Evolutionary conservation across 1,140 invertebrate genomes (phyloP).

Genomic region (Amphibalanus amphitrite): DNA sequence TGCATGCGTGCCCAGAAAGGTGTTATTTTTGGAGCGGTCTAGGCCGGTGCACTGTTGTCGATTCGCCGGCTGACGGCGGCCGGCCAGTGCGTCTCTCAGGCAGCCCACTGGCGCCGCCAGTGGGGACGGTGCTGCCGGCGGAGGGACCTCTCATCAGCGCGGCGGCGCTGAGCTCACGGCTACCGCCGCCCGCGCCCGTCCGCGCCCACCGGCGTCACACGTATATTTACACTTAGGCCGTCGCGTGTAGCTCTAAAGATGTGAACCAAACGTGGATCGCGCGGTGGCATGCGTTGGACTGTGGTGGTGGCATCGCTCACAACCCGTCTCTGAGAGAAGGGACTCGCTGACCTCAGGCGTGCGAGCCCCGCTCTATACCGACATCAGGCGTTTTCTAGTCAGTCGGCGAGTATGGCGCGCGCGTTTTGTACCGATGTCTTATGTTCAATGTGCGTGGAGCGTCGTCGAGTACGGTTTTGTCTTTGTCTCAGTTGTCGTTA

Average conservation of each 20-base stretch:
- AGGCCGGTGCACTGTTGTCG: neutral
- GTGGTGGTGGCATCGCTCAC: neutral
- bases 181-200: no score
- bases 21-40: neutral
- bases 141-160: no score
- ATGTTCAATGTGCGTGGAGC: neutral
- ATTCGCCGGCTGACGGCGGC: neutral
- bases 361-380: no score
- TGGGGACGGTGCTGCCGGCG: no score
- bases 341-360: neutral
- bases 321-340: neutral
- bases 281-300: neutral
- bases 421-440: neutral
- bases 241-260: neutral
- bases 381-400: conserved; percentile 1
- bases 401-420: neutral
- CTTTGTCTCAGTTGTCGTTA: neutral
- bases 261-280: neutral
- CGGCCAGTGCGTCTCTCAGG: neutral
- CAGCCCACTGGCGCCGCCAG: neutral
- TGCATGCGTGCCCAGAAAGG: neutral
- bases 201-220: no score
- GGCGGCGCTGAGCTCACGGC: neutral
- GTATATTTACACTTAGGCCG: neutral
- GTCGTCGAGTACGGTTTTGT: neutral